phyloP scores from a whole-genome alignment of 1,140 invertebrate species.

The Propsilocerus akamusi region DNA sequence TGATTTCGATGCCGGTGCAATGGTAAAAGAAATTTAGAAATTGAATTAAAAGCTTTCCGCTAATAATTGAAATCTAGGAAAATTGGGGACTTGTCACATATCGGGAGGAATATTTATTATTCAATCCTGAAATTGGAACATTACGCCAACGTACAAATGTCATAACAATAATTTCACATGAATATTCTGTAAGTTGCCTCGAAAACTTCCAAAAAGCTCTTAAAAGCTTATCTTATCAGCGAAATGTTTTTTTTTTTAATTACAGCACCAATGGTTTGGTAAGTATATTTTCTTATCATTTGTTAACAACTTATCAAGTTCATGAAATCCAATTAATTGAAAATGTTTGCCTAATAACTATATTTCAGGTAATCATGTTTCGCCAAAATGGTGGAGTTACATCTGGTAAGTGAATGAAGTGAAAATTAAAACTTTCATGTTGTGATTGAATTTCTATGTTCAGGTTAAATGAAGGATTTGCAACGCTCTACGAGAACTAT shows the following conservation, averaged over 20 bases:
- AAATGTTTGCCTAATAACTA: not conserved
- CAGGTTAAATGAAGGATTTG: conserved; percentile 9
- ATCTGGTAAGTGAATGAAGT: not conserved
- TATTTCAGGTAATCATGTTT: not conserved
- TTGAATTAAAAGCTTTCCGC: conserved; percentile 25
- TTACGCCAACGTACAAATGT: conserved; percentile 24
- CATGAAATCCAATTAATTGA: too few relatives aligned
- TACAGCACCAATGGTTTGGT: not conserved
- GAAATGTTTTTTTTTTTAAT: not conserved
- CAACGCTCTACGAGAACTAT: conserved; percentile 11
- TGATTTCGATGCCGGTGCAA: conserved; percentile 62
- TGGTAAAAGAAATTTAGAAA: conserved; percentile 19
- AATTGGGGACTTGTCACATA: conserved; percentile 73
- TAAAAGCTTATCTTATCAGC: not conserved
- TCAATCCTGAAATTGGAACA: conserved; percentile 22
- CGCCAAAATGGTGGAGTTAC: not conserved
- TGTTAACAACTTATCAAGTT: not conserved
- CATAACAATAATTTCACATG: conserved; percentile 33
- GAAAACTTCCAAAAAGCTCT: not conserved
- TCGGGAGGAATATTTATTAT: conserved; percentile 27
- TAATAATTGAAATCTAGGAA: too few relatives aligned
- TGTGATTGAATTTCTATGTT: not conserved
- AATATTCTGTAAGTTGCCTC: conserved; percentile 23
- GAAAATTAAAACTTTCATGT: not conserved
- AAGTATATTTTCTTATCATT: not conserved